Evolutionary conservation across 2,888 invertebrate species (phyloP).

Genomic region (Agrotis segetum): DNA sequence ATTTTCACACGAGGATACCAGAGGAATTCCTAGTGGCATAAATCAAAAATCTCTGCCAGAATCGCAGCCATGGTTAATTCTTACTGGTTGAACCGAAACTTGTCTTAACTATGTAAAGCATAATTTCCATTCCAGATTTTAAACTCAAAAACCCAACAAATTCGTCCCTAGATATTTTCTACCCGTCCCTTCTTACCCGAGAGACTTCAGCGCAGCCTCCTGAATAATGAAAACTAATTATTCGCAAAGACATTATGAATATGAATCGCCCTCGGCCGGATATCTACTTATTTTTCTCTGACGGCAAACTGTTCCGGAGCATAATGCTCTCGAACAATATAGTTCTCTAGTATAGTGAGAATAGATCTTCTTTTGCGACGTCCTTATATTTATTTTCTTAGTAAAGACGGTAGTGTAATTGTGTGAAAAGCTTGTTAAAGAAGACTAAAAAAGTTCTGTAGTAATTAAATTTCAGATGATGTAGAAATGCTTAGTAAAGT

Average conservation of each 20-base stretch:
- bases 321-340: slow-evolving; percentile 73
- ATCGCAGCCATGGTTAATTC: neutral
- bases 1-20: too few species aligned
- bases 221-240: slow-evolving; percentile 81
- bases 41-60: neutral
- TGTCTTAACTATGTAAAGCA: slow-evolving; percentile 6
- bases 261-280: slow-evolving; percentile 72
- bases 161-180: slow-evolving; percentile 41
- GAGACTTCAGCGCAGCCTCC: slow-evolving; percentile 37
- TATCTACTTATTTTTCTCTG: slow-evolving; percentile 73
- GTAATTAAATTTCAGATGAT: slow-evolving; percentile 3
- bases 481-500: too few species aligned
- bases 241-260: slow-evolving; percentile 78
- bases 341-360: slow-evolving; percentile 69
- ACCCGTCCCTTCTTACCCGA: slow-evolving; percentile 10
- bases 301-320: slow-evolving; percentile 65
- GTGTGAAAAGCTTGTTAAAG: slow-evolving; percentile 31
- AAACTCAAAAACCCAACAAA: slow-evolving; percentile 35
- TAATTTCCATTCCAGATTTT: slow-evolving; percentile 31
- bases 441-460: slow-evolving; percentile 11
- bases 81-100: neutral
- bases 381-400: slow-evolving; percentile 58
- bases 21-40: too few species aligned
- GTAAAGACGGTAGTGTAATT: slow-evolving; percentile 37
- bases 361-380: slow-evolving; percentile 67